Percentiles rank a stretch among this genome's conserved stretches.
These are phyloP conservation scores for Patella pellucida DNA, from an alignment of 2,888 invertebrate species.

Conservation along the genomic window DNA sequence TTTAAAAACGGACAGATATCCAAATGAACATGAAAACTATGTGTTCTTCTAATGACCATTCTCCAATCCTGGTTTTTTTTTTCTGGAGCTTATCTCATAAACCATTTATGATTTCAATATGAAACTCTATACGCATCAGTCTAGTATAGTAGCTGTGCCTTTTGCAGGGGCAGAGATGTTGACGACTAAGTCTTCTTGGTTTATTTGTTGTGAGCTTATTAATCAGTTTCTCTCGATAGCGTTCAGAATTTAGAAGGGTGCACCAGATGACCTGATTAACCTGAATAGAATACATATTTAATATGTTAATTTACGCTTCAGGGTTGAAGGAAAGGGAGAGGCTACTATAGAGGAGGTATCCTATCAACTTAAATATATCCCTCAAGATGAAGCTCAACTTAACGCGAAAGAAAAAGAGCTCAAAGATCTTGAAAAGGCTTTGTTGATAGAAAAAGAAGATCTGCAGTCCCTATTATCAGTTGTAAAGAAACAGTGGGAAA, in stretches of 20 bases:
- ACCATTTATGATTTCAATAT: too few species aligned
- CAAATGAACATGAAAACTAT: too few species aligned
- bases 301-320: conserved; percentile 27
- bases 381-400: conserved; percentile 37
- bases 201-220: not conserved
- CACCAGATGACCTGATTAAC: not conserved
- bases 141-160: not conserved
- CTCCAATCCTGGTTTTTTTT: too few species aligned
- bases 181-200: not conserved
- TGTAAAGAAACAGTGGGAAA: conserved; percentile 56
- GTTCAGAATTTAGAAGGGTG: too few species aligned
- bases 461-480: conserved; percentile 28
- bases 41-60: too few species aligned
- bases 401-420: conserved; percentile 30
- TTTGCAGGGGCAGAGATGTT: not conserved
- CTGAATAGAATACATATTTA: not conserved
- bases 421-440: conserved; percentile 19
- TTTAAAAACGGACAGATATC: too few species aligned
- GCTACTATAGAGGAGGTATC: conserved; percentile 56
- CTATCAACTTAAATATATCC: conserved; percentile 41
- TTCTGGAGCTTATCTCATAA: too few species aligned
- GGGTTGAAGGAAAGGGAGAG: conserved; percentile 56
- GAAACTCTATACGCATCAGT: not conserved
- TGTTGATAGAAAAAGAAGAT: conserved; percentile 26
- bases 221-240: too few species aligned